Conservation (phyloP, 2,113 vertebrate species). For the Lamprologus sp. region DNA sequence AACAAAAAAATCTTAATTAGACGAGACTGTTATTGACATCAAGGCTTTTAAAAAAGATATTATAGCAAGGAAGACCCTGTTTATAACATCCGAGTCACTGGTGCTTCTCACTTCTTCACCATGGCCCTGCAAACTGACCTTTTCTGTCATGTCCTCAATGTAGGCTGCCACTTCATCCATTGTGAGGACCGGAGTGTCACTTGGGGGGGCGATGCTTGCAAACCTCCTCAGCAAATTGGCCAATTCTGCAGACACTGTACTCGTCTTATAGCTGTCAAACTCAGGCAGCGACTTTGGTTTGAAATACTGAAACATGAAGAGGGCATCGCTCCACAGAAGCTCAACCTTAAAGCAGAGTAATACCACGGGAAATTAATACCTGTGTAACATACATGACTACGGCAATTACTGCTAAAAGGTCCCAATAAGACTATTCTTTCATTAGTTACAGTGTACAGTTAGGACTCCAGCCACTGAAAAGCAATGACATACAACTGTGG, state of each 20-base stretch:
- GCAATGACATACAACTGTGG: neutral
- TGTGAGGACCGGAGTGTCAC: constrained; percentile 78
- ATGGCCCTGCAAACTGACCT: constrained; percentile 68
- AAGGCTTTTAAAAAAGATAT: neutral
- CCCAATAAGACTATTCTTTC: neutral
- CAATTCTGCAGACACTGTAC: constrained; percentile 93
- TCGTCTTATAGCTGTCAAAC: constrained; percentile 98
- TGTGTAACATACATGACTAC: neutral
- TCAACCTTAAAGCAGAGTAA: constrained; percentile 77
- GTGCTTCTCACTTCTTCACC: neutral
- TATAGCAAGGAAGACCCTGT: neutral
- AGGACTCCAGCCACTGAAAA: neutral
- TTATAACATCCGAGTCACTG: neutral
- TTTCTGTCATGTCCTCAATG: constrained; percentile 82
- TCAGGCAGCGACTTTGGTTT: constrained; percentile 96
- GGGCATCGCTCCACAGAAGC: constrained; percentile 85
- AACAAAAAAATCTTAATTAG: neutral
- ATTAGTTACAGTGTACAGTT: neutral
- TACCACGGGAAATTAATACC: neutral
- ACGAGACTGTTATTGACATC: neutral
- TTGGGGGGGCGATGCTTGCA: constrained; percentile 79
- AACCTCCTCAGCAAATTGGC: constrained; percentile 93
- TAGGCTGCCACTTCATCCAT: constrained; percentile 87
- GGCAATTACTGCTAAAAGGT: neutral
- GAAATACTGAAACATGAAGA: constrained; percentile 96